Conservation (phyloP, 2,888 invertebrate genomes). For the Andrena trimmerana region DNA sequence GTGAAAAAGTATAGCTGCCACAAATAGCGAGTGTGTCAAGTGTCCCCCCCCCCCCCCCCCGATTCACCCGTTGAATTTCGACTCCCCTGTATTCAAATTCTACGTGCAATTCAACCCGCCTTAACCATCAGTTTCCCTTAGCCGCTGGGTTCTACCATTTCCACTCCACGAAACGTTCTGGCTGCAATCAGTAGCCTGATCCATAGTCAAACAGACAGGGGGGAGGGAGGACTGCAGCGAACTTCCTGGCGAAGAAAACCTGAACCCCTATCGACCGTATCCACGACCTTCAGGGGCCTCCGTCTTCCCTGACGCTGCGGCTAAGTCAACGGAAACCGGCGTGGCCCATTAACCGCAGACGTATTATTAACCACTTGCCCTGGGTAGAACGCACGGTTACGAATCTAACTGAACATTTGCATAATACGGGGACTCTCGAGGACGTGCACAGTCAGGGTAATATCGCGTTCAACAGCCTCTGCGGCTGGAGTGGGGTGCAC, state of each 20-base stretch:
- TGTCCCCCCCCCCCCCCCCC: too few relatives aligned
- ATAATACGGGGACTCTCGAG: conserved; percentile 24
- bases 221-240: background rate
- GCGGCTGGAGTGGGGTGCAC: background rate
- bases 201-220: conserved; percentile 17
- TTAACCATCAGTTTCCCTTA: too few relatives aligned
- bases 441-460: conserved; percentile 3
- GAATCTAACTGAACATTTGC: conserved; percentile 41
- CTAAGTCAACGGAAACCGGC: conserved; percentile 31
- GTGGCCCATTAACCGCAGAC: conserved; percentile 37
- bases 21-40: too few relatives aligned
- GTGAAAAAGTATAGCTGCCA: too few relatives aligned
- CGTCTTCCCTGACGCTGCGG: conserved; percentile 31
- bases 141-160: too few relatives aligned
- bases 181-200: conserved; percentile 4
- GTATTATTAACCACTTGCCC: conserved; percentile 55
- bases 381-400: conserved; percentile 13
- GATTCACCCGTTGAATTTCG: background rate
- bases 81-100: too few relatives aligned
- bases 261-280: conserved; percentile 8
- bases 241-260: conserved; percentile 28
- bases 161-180: too few relatives aligned
- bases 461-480: background rate
- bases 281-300: conserved; percentile 1
- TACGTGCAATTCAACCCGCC: too few relatives aligned